Percentiles rank a stretch among this genome's conserved stretches.
Conservation (phyloP, 2,797 vertebrate species). For the Antennarius maculatus region DNA sequence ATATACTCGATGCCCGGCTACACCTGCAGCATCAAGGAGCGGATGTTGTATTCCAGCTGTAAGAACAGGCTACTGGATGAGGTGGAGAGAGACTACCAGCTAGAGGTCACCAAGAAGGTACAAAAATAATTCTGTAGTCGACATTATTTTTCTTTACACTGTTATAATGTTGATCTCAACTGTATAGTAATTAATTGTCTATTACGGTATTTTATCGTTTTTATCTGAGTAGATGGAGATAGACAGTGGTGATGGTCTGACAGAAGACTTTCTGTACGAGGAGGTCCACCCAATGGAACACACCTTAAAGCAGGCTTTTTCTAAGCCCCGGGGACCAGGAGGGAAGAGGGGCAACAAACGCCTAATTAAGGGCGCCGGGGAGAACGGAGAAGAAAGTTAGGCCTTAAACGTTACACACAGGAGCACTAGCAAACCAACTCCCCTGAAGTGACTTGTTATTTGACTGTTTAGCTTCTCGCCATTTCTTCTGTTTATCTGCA, state of each 20-base stretch:
- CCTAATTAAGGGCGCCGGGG: constrained; percentile 91
- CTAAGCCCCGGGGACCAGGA: constrained; percentile 94
- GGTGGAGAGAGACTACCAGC: constrained; percentile 91
- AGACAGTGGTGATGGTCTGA: constrained; percentile 91
- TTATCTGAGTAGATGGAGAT: constrained; percentile 87
- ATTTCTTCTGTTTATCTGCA: constrained; percentile 31
- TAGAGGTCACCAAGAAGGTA: constrained; percentile 97
- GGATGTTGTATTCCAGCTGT: constrained; percentile 99
- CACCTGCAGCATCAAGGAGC: constrained; percentile 97
- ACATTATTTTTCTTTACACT: neutral
- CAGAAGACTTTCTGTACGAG: constrained; percentile 94
- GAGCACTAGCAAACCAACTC: constrained; percentile 12
- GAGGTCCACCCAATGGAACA: constrained; percentile 98
- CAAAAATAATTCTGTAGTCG: neutral
- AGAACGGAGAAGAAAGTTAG: constrained; percentile 94
- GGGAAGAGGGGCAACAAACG: constrained; percentile 96
- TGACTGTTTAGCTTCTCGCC: constrained; percentile 44
- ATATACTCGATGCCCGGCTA: constrained; percentile 99
- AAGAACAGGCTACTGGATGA: constrained; percentile 96
- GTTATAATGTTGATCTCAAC: neutral
- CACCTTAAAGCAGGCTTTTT: constrained; percentile 93
- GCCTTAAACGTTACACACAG: constrained; percentile 22
- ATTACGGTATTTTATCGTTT: neutral
- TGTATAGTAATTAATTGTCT: neutral
- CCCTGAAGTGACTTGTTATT: constrained; percentile 54